Percentiles rank a stretch among this genome's conserved stretches.
phyloP scores from a whole-genome alignment of 2,888 invertebrate species.

The Stenurella melanura region DNA sequence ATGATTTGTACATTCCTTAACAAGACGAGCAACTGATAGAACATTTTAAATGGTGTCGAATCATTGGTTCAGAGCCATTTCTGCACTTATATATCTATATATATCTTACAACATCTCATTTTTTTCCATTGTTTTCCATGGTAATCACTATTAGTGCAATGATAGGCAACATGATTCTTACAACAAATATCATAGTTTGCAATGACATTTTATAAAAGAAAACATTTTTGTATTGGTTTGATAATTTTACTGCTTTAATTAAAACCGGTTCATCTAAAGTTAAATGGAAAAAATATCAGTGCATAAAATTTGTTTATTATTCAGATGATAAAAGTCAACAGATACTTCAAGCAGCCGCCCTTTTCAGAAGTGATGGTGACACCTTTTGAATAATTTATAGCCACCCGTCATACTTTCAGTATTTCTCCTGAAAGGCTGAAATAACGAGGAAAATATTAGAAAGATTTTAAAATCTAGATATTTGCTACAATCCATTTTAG shows the following conservation, averaged over 20 bases:
- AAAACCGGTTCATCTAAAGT: not conserved
- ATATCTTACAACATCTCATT: too few relatives aligned
- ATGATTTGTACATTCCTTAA: too few relatives aligned
- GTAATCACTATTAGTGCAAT: too few relatives aligned
- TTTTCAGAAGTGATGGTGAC: slow-evolving; percentile 10
- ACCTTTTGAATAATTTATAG: slow-evolving; percentile 34
- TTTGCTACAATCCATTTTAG: not conserved
- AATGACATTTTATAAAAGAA: not conserved
- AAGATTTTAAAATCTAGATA: not conserved
- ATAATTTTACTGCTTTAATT: not conserved
- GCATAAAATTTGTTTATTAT: slow-evolving; percentile 2
- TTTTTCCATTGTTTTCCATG: too few relatives aligned
- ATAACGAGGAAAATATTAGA: not conserved
- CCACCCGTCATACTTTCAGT: slow-evolving; percentile 12
- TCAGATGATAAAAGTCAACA: slow-evolving; percentile 16
- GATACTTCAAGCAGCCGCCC: not conserved
- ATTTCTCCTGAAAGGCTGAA: not conserved
- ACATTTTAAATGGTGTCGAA: too few relatives aligned
- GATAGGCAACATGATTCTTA: too few relatives aligned
- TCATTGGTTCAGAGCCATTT: too few relatives aligned
- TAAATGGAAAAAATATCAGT: not conserved
- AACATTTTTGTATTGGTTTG: not conserved
- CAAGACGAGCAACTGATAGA: too few relatives aligned
- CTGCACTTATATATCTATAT: too few relatives aligned
- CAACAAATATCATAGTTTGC: too few relatives aligned